Evolutionary conservation across 2,113 vertebrate genomes (phyloP).

Genomic region (Baryphthengus martii): DNA sequence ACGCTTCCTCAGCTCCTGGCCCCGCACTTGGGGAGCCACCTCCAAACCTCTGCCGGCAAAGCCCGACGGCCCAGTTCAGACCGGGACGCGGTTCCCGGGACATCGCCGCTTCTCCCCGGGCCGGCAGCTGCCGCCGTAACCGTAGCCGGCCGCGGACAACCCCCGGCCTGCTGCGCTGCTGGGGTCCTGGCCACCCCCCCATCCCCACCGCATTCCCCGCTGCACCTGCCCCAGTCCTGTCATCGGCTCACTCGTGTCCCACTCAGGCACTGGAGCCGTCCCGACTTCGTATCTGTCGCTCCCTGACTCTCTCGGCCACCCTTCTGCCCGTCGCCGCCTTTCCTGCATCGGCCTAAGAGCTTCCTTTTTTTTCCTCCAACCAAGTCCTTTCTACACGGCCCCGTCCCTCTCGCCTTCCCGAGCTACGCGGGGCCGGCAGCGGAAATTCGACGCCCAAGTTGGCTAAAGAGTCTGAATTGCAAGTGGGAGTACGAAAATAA

Average conservation of each 20-base stretch:
- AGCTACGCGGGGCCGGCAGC: neutral
- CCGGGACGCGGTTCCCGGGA: neutral
- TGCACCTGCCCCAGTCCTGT: neutral
- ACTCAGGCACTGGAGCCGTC: neutral
- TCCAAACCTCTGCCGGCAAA: rapidly evolving
- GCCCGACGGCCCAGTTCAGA: neutral
- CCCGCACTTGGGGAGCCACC: neutral
- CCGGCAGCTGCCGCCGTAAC: neutral
- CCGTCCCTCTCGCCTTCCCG: neutral
- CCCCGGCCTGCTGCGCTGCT: neutral
- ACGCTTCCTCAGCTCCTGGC: neutral
- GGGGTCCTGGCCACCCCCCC: neutral
- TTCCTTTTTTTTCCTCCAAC: neutral
- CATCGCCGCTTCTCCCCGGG: neutral
- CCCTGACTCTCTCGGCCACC: neutral
- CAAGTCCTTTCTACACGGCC: rapidly evolving
- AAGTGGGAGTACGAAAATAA: neutral
- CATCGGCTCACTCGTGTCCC: neutral
- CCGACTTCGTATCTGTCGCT: neutral
- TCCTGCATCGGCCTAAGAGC: rapidly evolving
- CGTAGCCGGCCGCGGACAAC: rapidly evolving
- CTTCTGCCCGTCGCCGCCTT: neutral
- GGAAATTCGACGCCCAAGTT: neutral
- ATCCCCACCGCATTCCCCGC: neutral
- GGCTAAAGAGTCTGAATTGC: neutral